Evolutionary conservation across 2,888 invertebrate species (phyloP).

Genomic region (Artemia sinica): DNA sequence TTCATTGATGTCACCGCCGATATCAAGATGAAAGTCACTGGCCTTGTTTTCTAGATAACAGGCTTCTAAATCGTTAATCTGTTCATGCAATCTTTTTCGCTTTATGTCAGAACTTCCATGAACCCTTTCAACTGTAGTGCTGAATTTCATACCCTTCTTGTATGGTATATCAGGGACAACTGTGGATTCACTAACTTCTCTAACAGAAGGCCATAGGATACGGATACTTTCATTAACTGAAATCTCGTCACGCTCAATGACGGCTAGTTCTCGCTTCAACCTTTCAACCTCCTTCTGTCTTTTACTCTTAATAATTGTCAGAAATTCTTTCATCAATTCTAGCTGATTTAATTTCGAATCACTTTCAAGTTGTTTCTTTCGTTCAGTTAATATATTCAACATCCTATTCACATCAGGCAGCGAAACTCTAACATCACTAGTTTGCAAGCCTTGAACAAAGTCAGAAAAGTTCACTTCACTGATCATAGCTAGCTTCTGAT

Average conservation of each 20-base stretch:
- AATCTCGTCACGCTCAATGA: slow-evolving; percentile 53
- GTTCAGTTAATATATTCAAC: slow-evolving; percentile 56
- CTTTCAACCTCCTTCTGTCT: slow-evolving; percentile 50
- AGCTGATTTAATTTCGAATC: slow-evolving; percentile 63
- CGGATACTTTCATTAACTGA: slow-evolving; percentile 48
- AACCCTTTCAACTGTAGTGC: slow-evolving; percentile 26
- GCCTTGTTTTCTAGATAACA: slow-evolving; percentile 64
- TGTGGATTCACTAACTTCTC: not conserved
- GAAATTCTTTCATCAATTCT: slow-evolving; percentile 62
- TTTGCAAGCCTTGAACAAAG: slow-evolving; percentile 45
- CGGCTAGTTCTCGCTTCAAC: slow-evolving; percentile 48
- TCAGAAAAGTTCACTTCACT: slow-evolving; percentile 29
- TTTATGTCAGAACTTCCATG: slow-evolving; percentile 43
- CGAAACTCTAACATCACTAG: slow-evolving; percentile 50
- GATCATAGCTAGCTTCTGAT: slow-evolving; percentile 15
- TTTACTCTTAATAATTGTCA: slow-evolving; percentile 52
- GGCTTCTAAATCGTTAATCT: slow-evolving; percentile 74
- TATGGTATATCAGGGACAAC: not conserved
- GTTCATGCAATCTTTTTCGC: slow-evolving; percentile 56
- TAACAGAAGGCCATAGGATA: slow-evolving; percentile 34
- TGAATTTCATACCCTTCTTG: not conserved
- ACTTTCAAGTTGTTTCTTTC: slow-evolving; percentile 60
- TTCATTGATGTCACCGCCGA: slow-evolving; percentile 32
- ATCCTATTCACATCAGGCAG: slow-evolving; percentile 63
- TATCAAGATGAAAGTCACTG: slow-evolving; percentile 48